Evolutionary conservation across 2,797 vertebrate genomes (phyloP).

Genomic region (Gambelia wislizenii): DNA sequence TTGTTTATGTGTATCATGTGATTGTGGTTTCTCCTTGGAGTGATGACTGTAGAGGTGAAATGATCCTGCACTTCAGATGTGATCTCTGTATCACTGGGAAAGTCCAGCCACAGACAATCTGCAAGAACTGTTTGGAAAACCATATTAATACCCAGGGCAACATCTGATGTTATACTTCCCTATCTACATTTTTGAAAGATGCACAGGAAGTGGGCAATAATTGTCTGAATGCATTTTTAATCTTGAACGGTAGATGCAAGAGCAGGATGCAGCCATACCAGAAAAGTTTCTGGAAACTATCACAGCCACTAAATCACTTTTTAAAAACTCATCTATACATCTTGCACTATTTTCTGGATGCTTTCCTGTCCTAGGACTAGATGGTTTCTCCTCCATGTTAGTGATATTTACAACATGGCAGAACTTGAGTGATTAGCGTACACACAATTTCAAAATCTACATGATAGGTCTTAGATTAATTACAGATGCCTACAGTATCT

Average conservation of each 20-base stretch:
- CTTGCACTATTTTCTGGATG: not conserved
- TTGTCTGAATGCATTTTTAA: not conserved
- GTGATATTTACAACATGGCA: not conserved
- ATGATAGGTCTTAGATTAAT: slow-evolving; percentile 28
- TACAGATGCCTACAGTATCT: not conserved
- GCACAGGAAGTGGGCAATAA: not conserved
- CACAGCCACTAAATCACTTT: not conserved
- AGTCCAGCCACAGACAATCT: not conserved
- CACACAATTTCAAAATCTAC: slow-evolving; percentile 27
- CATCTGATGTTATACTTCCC: not conserved
- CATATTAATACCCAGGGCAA: not conserved
- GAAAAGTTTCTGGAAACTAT: not conserved
- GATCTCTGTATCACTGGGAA: no score
- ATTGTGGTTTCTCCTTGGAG: not conserved
- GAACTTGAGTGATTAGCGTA: not conserved
- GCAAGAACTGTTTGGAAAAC: not conserved
- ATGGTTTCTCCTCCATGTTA: not conserved
- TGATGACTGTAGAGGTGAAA: no score
- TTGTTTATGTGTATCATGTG: not conserved
- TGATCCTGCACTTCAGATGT: no score
- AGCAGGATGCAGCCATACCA: not conserved
- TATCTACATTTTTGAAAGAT: not conserved
- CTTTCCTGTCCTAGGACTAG: not conserved
- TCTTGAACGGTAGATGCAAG: not conserved
- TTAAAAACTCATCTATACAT: not conserved